Conservation (phyloP, 1,140 invertebrate genomes). For the Apocrypta bakeri region DNA sequence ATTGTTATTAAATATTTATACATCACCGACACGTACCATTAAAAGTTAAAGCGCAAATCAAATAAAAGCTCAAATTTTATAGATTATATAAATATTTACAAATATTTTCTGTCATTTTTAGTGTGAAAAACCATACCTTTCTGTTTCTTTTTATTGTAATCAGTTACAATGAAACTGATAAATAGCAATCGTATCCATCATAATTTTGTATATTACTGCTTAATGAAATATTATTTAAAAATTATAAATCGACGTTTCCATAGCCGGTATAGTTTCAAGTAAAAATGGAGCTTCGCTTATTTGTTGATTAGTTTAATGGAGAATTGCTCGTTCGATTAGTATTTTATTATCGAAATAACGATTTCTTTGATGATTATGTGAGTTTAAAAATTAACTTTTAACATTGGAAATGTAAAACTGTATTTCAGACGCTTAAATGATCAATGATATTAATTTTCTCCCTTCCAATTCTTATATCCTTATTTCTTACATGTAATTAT, state of each 20-base stretch:
- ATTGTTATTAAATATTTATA: background rate
- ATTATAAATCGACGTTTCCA: background rate
- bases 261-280: background rate
- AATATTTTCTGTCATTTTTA: background rate
- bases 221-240: no score
- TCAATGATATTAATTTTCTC: no score
- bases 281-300: background rate
- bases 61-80: conserved; percentile 24
- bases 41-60: background rate
- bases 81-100: background rate
- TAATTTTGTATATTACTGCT: background rate
- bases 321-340: background rate
- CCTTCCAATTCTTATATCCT: background rate
- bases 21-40: background rate
- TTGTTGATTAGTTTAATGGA: background rate
- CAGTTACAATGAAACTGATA: conserved; percentile 9
- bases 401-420: background rate
- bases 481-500: conserved; percentile 42
- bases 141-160: conserved; percentile 22
- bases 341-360: background rate
- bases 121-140: background rate
- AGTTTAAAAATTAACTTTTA: background rate
- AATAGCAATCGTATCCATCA: background rate
- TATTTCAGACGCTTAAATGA: background rate
- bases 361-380: background rate